Base-by-base conservation (phyloP, 2,113 vertebrate species). In the Lophius piscatorius region DNA sequence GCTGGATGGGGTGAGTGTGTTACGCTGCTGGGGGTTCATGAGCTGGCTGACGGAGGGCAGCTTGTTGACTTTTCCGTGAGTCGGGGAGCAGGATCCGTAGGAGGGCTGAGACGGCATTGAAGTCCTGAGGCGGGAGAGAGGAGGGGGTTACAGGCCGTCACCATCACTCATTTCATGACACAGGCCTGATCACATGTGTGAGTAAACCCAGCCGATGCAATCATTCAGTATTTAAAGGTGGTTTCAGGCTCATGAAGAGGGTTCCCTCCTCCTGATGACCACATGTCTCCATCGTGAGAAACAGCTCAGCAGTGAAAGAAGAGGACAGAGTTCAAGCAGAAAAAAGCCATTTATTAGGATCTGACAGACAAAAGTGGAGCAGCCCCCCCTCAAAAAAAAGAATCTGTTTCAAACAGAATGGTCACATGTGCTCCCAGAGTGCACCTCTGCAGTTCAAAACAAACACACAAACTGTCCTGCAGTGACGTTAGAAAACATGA, bases 31-130 rank as follows among this genome's bases (percentile, higher is more conserved):
- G 21, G 95, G 96, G 88, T 98, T 98, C 80, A 99, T 98, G 31
- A 99, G 94, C 87, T 99, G 97, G 86, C 97, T 99, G 91, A 99
- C 97, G 0, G 97, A 99, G n/a, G 97, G 97, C 67, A 99, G 91
- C 86, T 99, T 99, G 94, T 98, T 98, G 90, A 97, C 92, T 81
- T 98, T 98, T 82, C 92, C 90, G 40, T 96, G 94, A 0, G 96
- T 94, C 0, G 97, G 96, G 24, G 97, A 98, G 83, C 36, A 92
- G 87, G 94, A 95, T 49, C 96, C 96, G 0, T 92, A 99, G 1
- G 92, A 82, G 11, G 93, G 82, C 81, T 95, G 97, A 0, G 94
- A 92, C 70, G 93, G 94, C 88, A 99, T 90, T 4, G 95, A 93
- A 35, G 91, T 94, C 89, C 97, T 99, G 90, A 82, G 86, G 90